Conservation (phyloP, 2,113 vertebrate genomes). For the Charina bottae region DNA sequence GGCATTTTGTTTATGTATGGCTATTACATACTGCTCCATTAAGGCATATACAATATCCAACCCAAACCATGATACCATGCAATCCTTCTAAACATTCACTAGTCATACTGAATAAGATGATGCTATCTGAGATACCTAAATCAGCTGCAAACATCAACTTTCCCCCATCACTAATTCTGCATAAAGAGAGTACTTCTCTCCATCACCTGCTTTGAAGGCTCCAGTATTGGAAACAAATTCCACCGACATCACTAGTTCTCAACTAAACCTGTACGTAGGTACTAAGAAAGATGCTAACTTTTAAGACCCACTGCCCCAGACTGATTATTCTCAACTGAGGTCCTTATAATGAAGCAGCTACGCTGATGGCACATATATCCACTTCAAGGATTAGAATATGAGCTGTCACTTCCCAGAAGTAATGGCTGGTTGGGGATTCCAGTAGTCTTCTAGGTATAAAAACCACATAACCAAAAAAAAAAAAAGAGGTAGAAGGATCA, state of each 20-base stretch:
- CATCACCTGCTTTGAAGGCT: neutral
- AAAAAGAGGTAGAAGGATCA: neutral
- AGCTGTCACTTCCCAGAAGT: accelerated
- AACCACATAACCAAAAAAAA: accelerated
- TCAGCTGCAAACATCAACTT: accelerated
- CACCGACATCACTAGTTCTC: neutral
- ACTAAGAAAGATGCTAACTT: accelerated
- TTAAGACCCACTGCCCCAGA: neutral
- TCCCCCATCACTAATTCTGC: too few species aligned
- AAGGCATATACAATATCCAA: slow-evolving; percentile 5
- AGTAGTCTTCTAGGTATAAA: accelerated
- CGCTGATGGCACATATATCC: accelerated
- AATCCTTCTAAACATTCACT: accelerated
- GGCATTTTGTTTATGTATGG: slow-evolving; percentile 32
- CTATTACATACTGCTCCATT: neutral
- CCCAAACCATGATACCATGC: accelerated
- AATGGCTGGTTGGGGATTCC: neutral
- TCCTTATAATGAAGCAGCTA: neutral
- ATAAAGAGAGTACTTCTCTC: neutral
- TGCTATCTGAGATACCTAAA: neutral
- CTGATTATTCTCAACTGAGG: neutral
- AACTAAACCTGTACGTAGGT: neutral
- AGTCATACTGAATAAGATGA: neutral
- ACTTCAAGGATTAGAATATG: accelerated
- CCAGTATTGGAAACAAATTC: neutral